A percentile compares a stretch with the other conserved stretches of the same genome.
phyloP scores from a whole-genome alignment of 2,888 invertebrate species.

The Hipparchia sbordonii region DNA sequence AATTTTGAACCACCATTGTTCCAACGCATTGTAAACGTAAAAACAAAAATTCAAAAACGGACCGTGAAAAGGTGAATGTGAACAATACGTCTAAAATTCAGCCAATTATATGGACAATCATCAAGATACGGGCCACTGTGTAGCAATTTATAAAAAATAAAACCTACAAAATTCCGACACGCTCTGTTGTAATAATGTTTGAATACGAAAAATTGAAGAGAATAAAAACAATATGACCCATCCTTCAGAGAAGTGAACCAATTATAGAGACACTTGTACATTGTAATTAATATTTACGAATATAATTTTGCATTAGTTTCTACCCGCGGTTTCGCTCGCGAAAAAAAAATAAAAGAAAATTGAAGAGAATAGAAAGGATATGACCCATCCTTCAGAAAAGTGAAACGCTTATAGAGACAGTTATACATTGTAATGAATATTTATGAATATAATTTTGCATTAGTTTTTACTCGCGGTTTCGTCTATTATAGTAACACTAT shows the following conservation, averaged over 20 bases:
- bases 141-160: constrained; percentile 67
- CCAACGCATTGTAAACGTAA: neutral
- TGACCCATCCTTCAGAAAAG: too few relatives aligned
- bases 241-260: neutral
- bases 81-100: constrained; percentile 71
- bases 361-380: too few relatives aligned
- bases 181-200: constrained; percentile 45
- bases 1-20: neutral
- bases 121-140: constrained; percentile 60
- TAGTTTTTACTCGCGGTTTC: too few relatives aligned
- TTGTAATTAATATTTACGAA: too few relatives aligned
- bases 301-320: too few relatives aligned
- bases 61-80: constrained; percentile 40
- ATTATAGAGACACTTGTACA: neutral
- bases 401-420: too few relatives aligned
- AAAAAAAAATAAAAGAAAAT: too few relatives aligned
- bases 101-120: constrained; percentile 79
- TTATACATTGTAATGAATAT: too few relatives aligned
- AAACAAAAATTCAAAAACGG: constrained; percentile 20
- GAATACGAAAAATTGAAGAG: constrained; percentile 57
- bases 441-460: too few relatives aligned
- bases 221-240: constrained; percentile 61
- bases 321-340: too few relatives aligned
- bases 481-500: too few relatives aligned
- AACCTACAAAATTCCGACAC: constrained; percentile 51